A percentile compares a stretch with the other conserved stretches of the same genome.
Evolutionary conservation across 2,888 invertebrate genomes (phyloP).

Genomic region (Oxyscelio sp.): DNA sequence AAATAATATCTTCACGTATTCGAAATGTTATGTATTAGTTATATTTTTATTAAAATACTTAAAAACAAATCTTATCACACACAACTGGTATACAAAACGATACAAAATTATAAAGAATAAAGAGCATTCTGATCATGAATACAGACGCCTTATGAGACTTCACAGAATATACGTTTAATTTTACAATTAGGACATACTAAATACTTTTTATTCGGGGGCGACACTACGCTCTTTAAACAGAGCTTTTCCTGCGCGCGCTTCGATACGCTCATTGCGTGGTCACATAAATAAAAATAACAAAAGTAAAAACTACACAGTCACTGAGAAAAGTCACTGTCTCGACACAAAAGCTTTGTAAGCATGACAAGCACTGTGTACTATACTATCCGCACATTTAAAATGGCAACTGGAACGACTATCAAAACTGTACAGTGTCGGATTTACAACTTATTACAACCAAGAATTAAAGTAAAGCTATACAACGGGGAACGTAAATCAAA

Average conservation of each 20-base stretch:
- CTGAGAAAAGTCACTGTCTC: not conserved
- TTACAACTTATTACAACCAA: not conserved
- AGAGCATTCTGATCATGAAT: not conserved
- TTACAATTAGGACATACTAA: conserved; percentile 81
- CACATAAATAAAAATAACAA: conserved; percentile 42
- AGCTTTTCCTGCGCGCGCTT: conserved; percentile 26
- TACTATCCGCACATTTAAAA: not conserved
- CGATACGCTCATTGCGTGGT: conserved; percentile 5
- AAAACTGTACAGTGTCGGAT: conserved; percentile 13
- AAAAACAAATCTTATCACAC: conserved; percentile 29
- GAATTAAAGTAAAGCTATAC: conserved; percentile 6
- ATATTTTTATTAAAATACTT: conserved; percentile 44
- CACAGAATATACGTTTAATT: conserved; percentile 77
- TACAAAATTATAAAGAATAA: conserved; percentile 45
- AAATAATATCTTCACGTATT: no score
- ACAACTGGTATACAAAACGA: conserved; percentile 35
- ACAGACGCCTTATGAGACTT: conserved; percentile 52
- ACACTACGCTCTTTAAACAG: conserved; percentile 59
- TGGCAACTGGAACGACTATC: conserved; percentile 10
- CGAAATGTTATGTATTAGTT: no score
- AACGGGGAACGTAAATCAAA: no score
- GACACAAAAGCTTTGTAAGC: not conserved
- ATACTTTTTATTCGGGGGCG: conserved; percentile 50
- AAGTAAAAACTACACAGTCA: conserved; percentile 32
- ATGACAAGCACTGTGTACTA: not conserved